Evolutionary conservation across 2,888 invertebrate genomes (phyloP), one percentile per base, ranked within the genome.

Genomic region (Mythimna albipuncta): DNA sequence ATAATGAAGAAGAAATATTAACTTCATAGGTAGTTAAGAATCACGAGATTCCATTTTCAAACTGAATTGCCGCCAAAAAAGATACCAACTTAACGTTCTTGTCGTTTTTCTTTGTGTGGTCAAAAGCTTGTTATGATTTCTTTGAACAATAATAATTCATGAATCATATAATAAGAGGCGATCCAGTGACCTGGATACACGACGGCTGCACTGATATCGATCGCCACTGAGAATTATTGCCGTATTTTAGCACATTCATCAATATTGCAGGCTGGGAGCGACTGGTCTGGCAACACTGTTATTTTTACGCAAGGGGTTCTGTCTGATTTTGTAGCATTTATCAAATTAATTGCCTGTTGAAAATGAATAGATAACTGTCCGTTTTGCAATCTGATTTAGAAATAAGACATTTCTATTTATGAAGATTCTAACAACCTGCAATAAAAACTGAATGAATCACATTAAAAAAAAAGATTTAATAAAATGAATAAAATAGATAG

Each of bases 181-280:
- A 74, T 84, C 86, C 64, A 82, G 69, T 85, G 85, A 84, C 85
- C 86, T 75, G 59, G 61, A 74, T 86, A 64, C 67, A 50, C 52
- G 68, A 64, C 73, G 55, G 70, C 59, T 85, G 84, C 75, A 82
- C 79, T 63, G 73, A 72, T 86, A 85, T 84, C 67, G 78, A 86
- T 86, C 77, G 76, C 41, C 68, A 66, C 77, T 57, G 50, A 68
- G 78, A 73, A 77, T 76, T 69, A 83, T 75, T 63, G 69, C 55
- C 19, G 47, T 77, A 58, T 79, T 77, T 70, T 69, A 75, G 74
- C 68, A 75, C 71, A 79, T 79, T 67, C 74, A 77, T 83, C 73
- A 84, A 80, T 72, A 80, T 66, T 80, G 73, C 68, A 74, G 47
- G 50, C 62, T 38, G 68, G 47, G 55, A 68, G 32, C 47, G 55